phyloP scores from a whole-genome alignment of 2,113 vertebrate species.

The Phaethornis superciliosus region DNA sequence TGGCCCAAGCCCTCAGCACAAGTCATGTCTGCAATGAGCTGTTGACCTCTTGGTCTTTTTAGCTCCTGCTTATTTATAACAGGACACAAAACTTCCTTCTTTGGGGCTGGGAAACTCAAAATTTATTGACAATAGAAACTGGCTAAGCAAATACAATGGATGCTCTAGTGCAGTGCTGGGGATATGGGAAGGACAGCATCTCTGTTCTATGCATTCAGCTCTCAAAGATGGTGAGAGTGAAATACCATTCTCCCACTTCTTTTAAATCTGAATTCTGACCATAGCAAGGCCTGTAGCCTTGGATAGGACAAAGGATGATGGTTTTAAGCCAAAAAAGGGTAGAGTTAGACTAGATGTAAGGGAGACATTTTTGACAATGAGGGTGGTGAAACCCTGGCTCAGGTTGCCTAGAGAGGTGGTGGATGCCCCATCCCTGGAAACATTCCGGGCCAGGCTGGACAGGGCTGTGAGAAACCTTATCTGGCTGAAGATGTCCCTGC shows the following conservation, averaged over 20 bases:
- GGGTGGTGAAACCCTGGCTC: background rate
- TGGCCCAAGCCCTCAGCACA: background rate
- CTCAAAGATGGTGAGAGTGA: background rate
- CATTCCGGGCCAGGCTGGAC: background rate
- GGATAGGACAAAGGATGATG: background rate
- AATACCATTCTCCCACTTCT: background rate
- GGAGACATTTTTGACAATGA: fast-evolving
- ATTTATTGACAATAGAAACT: background rate
- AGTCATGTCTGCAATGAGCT: fast-evolving
- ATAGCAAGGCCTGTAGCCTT: no score
- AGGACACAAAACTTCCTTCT: background rate
- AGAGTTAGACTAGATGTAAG: background rate
- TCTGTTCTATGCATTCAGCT: background rate
- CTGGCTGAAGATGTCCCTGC: no score
- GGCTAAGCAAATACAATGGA: background rate
- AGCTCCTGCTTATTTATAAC: background rate
- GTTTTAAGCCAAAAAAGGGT: background rate
- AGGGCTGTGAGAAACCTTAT: background rate
- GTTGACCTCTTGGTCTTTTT: background rate
- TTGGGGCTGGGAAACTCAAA: background rate
- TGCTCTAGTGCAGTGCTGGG: background rate
- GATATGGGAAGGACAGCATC: background rate
- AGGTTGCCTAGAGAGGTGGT: background rate
- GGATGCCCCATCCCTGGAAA: background rate
- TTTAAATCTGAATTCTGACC: background rate